Conservation (phyloP, 2,888 invertebrate genomes). For the Microdon myrmicae region DNA sequence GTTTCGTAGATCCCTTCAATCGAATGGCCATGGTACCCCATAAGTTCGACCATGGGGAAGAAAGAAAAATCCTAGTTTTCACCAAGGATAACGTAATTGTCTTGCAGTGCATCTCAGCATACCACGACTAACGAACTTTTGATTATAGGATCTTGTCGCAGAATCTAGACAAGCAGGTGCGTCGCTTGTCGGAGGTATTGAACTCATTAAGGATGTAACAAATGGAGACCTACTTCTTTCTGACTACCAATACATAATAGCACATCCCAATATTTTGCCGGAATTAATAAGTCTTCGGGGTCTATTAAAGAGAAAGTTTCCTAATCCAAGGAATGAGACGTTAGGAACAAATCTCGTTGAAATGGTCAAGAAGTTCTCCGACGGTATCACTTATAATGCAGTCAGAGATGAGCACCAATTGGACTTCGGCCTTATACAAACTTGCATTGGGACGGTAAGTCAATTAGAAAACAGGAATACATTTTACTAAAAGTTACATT, state of each 20-base stretch:
- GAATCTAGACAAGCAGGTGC: conserved; percentile 78
- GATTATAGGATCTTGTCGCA: conserved; percentile 62
- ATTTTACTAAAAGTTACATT: too few relatives aligned
- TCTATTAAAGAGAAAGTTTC: conserved; percentile 81
- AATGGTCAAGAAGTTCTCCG: conserved; percentile 73
- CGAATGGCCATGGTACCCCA: conserved; percentile 76
- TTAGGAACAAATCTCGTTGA: conserved; percentile 73
- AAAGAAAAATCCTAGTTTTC: conserved; percentile 78
- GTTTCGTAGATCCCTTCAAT: conserved; percentile 76
- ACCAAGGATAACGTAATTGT: conserved; percentile 72
- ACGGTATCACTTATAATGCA: conserved; percentile 78
- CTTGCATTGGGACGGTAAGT: conserved; percentile 77
- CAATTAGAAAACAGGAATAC: conserved; percentile 9
- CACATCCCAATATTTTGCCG: conserved; percentile 82
- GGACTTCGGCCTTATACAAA: conserved; percentile 76
- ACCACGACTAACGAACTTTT: not conserved
- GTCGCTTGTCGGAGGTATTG: conserved; percentile 76
- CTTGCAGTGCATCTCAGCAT: not conserved
- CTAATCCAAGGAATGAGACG: conserved; percentile 75
- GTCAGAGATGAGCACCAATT: conserved; percentile 75
- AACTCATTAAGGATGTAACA: conserved; percentile 81
- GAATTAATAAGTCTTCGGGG: conserved; percentile 82
- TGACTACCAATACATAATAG: conserved; percentile 80
- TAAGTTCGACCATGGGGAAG: conserved; percentile 75
- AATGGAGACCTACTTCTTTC: conserved; percentile 74